Evolutionary conservation across 1,140 invertebrate genomes (phyloP).

Genomic region (Chironomus striatipennis): DNA sequence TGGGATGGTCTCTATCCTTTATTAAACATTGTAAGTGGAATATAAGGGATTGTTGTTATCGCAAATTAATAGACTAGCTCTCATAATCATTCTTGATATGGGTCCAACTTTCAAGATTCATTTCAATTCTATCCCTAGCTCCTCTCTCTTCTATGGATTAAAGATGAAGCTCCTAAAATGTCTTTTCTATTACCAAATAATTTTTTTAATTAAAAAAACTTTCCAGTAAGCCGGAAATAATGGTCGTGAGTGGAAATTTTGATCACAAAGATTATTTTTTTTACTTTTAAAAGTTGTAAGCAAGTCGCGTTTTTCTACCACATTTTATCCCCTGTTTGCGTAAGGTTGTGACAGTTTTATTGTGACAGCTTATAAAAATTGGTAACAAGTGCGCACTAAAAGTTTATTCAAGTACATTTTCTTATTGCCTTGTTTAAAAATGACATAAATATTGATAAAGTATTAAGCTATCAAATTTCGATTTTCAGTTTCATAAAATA

Average conservation of each 20-base stretch:
- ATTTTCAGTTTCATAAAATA: no score
- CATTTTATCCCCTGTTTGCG: no score
- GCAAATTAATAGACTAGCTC: slow-evolving; percentile 8
- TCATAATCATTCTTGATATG: slow-evolving; percentile 14
- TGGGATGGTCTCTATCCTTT: not conserved
- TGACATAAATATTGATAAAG: no score
- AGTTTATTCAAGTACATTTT: no score
- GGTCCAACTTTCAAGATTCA: not conserved
- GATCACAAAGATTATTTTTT: no score
- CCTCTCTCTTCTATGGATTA: not conserved
- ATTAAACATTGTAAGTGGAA: not conserved
- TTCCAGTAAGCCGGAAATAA: not conserved
- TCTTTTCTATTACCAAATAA: not conserved
- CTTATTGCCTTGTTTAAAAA: no score
- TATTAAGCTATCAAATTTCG: no score
- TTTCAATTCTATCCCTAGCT: not conserved
- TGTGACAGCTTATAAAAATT: no score
- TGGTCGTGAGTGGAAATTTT: not conserved
- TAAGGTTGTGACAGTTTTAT: no score
- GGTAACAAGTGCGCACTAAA: no score
- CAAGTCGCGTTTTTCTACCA: no score
- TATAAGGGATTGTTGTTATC: slow-evolving; percentile 10
- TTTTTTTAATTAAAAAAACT: not conserved
- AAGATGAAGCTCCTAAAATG: not conserved
- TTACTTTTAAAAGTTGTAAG: no score